These are phyloP conservation scores for Oceanodroma leucorhoa DNA, from an alignment of 2,797 vertebrate genomes.

Conservation along the genomic window DNA sequence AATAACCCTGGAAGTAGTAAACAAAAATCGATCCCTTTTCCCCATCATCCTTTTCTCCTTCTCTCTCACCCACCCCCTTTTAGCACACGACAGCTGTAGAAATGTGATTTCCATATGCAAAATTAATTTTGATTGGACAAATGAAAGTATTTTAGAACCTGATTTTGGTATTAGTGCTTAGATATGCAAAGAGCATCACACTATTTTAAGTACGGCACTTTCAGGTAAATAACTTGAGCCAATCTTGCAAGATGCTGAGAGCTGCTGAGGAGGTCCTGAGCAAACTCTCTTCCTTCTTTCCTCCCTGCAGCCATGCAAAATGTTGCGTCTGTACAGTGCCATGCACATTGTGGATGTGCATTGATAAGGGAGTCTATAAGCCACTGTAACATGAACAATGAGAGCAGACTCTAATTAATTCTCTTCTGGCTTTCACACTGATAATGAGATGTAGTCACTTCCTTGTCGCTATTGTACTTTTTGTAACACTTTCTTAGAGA, in stretches of 20 bases:
- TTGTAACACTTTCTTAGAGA: neutral
- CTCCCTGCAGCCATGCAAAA: fast-evolving
- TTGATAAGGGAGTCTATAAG: neutral
- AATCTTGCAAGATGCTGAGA: neutral
- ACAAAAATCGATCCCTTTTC: neutral
- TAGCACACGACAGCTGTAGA: neutral
- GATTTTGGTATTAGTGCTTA: neutral
- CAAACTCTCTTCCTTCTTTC: neutral
- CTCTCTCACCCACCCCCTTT: neutral
- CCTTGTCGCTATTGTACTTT: neutral
- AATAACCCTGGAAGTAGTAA: neutral
- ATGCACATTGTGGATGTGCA: fast-evolving
- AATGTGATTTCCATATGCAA: neutral
- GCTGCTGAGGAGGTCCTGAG: neutral
- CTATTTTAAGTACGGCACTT: neutral
- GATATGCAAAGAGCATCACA: fast-evolving
- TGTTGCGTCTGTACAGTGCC: neutral
- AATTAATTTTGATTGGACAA: neutral
- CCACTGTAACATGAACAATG: neutral
- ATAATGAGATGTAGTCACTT: neutral
- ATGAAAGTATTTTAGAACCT: neutral
- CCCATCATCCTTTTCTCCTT: neutral
- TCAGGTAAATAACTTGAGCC: neutral
- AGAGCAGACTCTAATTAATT: neutral
- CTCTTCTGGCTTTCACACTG: neutral